Evolutionary conservation across 2,113 vertebrate species (phyloP), one percentile per base, ranked within the genome.

Genomic region (Octodon degus): DNA sequence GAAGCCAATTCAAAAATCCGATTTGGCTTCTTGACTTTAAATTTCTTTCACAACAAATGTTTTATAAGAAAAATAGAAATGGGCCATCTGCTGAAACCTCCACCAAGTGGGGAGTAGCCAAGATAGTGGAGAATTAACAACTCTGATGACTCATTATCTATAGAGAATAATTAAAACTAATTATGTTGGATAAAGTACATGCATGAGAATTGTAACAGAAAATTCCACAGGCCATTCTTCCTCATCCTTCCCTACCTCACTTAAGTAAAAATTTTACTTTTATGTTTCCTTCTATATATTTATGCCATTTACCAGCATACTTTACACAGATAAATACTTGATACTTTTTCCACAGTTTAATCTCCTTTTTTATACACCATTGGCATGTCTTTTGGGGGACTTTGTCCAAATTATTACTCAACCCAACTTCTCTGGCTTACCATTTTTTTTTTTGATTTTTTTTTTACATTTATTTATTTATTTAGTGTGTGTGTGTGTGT

Each of bases 21-120:
- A 90, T 92, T 95, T 97, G 96, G 62, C n/a, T 95, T 92, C 76
- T 88, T 74, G 83, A 53, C 62, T 96, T 94, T 79, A 95, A 90
- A 97, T 93, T 96, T 94, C 80, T 89, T 94, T 96, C 65, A 92
- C 60, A 95, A 37, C 93, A 97, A 92, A 96, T 95, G 80, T 96
- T 94, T 90, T 93, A 88, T 90, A 65, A 96, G 79, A 53, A 95
- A 96, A 96, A 86, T 89, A 96, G 91, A 94, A 95, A 91, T 95
- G 68, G 77, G 91, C 89, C 83, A 81, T 97, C 89, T 96, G 89
- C 83, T 92, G 74, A 96, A 92, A 93, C 40, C 24, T 89, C 72
- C 40, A 88, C 89, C 67, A 67, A 83, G n/a, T 93, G 74, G 76
- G 93, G 74, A 89, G 22, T 96, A 86, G 92, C 91, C 62, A 91